phyloP scores from a whole-genome alignment of 1,140 invertebrate genomes.

The Mercenaria mercenaria region DNA sequence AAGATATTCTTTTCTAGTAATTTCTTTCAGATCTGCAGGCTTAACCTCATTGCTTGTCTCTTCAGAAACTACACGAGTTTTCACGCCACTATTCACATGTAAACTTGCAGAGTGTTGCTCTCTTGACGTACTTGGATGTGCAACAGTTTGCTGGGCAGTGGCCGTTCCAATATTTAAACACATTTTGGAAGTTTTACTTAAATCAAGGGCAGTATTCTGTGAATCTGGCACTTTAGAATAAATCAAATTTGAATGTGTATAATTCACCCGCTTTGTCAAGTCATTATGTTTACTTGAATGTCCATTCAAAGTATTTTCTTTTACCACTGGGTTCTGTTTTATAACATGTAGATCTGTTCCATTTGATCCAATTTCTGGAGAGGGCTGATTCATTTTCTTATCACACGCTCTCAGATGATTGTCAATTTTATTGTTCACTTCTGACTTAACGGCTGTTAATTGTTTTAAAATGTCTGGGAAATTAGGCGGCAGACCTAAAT shows the following conservation, averaged over 20 bases:
- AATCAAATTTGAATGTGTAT: background rate
- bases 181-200: conserved; percentile 41
- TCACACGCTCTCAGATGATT: background rate
- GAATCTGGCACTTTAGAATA: background rate
- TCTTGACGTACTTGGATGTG: background rate
- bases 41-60: background rate
- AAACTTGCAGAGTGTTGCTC: too few relatives aligned
- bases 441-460: background rate
- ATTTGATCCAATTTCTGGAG: conserved; percentile 44
- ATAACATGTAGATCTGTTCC: conserved; percentile 35
- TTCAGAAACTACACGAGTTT: background rate
- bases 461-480: conserved; percentile 20
- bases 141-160: too few relatives aligned
- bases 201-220: conserved; percentile 6
- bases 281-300: conserved; percentile 46
- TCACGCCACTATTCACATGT: background rate
- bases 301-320: conserved; percentile 51
- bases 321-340: conserved; percentile 32
- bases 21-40: conserved; percentile 62
- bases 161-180: conserved; percentile 7
- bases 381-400: conserved; percentile 71
- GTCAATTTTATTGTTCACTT: background rate
- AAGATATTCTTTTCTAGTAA: conserved; percentile 87
- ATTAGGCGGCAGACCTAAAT: background rate
- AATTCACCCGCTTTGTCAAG: conserved; percentile 6